These are phyloP conservation scores for Hydroisotoma schaefferi DNA, from an alignment of 2,888 invertebrate genomes.

Conservation along the genomic window DNA sequence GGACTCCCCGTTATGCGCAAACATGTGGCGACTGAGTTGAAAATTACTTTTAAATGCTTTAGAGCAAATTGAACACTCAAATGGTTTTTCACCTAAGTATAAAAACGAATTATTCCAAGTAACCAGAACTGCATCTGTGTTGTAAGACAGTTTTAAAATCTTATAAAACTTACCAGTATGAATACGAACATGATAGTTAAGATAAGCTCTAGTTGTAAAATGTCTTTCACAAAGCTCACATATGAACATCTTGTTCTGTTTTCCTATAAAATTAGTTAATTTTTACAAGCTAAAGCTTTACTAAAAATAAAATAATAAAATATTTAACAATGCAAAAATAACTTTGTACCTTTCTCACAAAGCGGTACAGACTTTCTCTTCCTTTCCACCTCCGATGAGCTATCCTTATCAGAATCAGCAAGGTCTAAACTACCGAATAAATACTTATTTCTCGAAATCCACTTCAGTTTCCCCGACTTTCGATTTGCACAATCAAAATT, in stretches of 20 bases:
- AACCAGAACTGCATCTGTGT: not conserved
- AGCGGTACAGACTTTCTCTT: too few relatives aligned
- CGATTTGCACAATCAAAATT: not conserved
- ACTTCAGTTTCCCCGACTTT: not conserved
- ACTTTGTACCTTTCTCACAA: too few relatives aligned
- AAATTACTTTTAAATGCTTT: slow-evolving; percentile 20
- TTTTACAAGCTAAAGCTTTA: too few relatives aligned
- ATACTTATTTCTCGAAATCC: slow-evolving; percentile 6
- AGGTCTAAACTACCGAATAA: not conserved
- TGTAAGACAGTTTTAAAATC: too few relatives aligned
- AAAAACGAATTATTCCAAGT: not conserved
- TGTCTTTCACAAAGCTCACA: slow-evolving; percentile 9
- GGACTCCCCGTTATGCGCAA: not conserved
- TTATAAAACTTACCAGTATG: slow-evolving; percentile 18
- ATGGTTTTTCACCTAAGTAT: slow-evolving; percentile 19
- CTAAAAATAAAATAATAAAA: not conserved
- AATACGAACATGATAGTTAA: slow-evolving; percentile 14
- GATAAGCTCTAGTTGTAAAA: slow-evolving; percentile 16
- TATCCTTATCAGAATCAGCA: not conserved
- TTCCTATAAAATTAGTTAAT: not conserved
- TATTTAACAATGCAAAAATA: too few relatives aligned
- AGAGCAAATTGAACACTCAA: slow-evolving; percentile 15
- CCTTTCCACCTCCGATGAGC: not conserved
- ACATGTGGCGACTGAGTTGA: slow-evolving; percentile 17
- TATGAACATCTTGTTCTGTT: not conserved